Base-by-base conservation (phyloP, 2,888 invertebrate genomes). In the Gortyna flavago region DNA sequence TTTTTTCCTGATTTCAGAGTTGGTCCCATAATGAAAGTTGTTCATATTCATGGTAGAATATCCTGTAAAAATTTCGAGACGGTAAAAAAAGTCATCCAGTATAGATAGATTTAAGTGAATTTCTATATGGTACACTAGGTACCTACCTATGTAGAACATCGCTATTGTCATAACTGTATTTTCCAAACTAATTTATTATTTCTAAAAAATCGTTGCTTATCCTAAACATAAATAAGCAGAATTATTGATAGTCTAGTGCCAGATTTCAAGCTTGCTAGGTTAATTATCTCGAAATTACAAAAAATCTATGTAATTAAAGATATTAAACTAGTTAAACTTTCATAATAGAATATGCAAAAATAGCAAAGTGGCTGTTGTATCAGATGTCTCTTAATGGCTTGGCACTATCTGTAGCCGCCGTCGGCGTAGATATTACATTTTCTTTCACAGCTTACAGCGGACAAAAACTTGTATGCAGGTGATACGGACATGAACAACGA, bases 361-460 rank as follows among this genome's bases (percentile, higher is more conserved):
- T 74, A 85, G 48, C 68, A 71, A 71, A 69, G 71, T 64, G 68
- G n/a, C 62, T 81, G 72, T 73, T 79, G 68, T 81, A 86, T 85
- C 87, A 87, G 85, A 81, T 87, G 75, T 79, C 81, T 76, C 64
- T 67, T 85, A 85, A 85, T 85, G 81, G 81, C 85, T 77, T 77
- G 75, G 81, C 79, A 79, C 81, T 87, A 72, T 79, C 81, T 79
- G 75, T 77, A 75, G 66, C 68, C 66, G 25, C 44, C 38, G 64
- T 73, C 65, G 51, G 64, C 61, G 62, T 66, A 74, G 80, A 80
- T 77, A 75, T 70, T 69, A 70, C 69, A 74, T 72, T 86, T 81
- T 86, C 66, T 74, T 81, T 75, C 32, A 82, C 72, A 75, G 67
- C 57, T 85, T 77, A 71, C 67, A 74, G 35, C 51, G 11, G n/a